Evolutionary conservation across 1,140 invertebrate species (phyloP).

Genomic region (Hypothenemus hampei): DNA sequence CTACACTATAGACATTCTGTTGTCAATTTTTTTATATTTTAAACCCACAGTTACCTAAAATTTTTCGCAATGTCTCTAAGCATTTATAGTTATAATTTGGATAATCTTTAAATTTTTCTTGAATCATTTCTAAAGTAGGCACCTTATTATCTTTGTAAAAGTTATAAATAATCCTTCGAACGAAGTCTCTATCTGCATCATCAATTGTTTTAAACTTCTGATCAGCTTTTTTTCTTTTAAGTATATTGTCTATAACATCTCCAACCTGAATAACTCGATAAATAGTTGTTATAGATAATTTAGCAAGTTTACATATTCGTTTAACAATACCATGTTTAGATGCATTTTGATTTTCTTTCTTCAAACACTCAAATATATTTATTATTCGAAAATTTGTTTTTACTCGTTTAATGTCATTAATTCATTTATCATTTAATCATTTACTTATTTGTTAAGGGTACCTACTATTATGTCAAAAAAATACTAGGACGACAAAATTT

Average conservation of each 20-base stretch:
- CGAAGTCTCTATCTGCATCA: background rate
- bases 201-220: constrained; percentile 3
- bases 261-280: constrained; percentile 1
- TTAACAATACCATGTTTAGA: background rate
- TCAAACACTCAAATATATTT: background rate
- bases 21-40: background rate
- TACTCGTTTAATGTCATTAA: no score
- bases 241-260: background rate
- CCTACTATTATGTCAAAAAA: no score
- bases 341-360: background rate
- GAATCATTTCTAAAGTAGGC: constrained; percentile 4
- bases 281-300: background rate
- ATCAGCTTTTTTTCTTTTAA: background rate
- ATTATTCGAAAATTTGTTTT: no score
- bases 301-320: background rate
- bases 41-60: constrained; percentile 2
- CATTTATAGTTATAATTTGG: constrained; percentile 1
- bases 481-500: no score
- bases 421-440: no score
- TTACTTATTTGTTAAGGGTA: no score
- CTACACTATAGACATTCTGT: constrained; percentile 5
- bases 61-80: background rate
- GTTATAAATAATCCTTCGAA: constrained; percentile 1
- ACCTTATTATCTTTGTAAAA: constrained; percentile 11
- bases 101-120: constrained; percentile 1